These are phyloP conservation scores for Mnemiopsis leidyi DNA, from an alignment of 37 sponge, comb jelly and placozoan species.

Conservation along the genomic window DNA sequence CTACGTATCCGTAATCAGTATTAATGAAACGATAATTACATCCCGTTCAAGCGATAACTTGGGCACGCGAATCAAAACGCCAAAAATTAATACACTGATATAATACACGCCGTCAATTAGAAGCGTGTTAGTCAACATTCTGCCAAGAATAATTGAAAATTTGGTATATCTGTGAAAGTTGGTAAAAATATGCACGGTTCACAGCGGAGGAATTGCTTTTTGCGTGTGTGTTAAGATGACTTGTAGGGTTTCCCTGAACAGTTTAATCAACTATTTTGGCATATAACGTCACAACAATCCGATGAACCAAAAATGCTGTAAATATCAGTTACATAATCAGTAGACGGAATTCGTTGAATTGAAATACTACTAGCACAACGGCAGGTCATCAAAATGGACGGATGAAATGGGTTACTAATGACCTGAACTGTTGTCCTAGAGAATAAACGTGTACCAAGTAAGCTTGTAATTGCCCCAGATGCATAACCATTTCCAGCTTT, in stretches of 20 bases:
- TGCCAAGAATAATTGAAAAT: neutral
- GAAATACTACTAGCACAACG: too few relatives aligned
- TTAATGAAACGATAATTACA: too few relatives aligned
- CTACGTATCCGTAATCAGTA: too few relatives aligned
- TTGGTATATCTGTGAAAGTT: neutral
- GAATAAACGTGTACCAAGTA: too few relatives aligned
- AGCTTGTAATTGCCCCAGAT: too few relatives aligned
- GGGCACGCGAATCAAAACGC: neutral
- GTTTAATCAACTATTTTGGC: neutral
- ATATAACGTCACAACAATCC: neutral
- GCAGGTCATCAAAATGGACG: too few relatives aligned
- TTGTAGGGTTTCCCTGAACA: neutral
- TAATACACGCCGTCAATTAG: neutral
- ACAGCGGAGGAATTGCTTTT: neutral
- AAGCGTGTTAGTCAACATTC: neutral
- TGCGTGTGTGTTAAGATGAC: neutral
- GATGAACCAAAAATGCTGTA: neutral
- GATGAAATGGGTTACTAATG: too few relatives aligned
- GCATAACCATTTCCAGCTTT: too few relatives aligned
- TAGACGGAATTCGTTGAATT: too few relatives aligned
- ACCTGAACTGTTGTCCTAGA: too few relatives aligned
- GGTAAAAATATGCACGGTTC: neutral
- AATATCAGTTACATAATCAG: too few relatives aligned
- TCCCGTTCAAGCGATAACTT: too few relatives aligned
- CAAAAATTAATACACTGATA: neutral